phyloP scores from a whole-genome alignment of 1,140 invertebrate genomes.

The Ceratitis capitata region DNA sequence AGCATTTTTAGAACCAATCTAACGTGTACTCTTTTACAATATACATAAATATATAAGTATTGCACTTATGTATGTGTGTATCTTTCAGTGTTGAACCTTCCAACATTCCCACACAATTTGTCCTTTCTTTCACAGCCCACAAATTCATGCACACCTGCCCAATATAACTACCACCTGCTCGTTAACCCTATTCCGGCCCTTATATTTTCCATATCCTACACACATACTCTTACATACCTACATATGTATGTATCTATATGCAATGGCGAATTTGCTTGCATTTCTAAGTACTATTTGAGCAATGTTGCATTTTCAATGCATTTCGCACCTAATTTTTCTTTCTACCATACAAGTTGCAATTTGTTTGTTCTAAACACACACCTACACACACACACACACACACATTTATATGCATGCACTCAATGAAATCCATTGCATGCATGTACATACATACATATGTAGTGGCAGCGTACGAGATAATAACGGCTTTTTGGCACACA shows the following conservation, averaged over 20 bases:
- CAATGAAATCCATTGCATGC: too few relatives aligned
- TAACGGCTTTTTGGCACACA: conserved; percentile 42
- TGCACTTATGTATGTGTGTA: neutral
- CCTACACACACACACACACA: neutral
- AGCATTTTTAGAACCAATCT: neutral
- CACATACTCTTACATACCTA: neutral
- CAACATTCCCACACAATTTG: neutral
- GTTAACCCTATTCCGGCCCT: neutral
- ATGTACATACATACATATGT: too few relatives aligned
- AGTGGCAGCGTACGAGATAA: conserved; percentile 12
- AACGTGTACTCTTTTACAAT: too few relatives aligned
- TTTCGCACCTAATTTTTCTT: conserved; percentile 36
- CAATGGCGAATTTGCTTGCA: neutral
- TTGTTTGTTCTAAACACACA: neutral
- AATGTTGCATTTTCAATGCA: conserved; percentile 31
- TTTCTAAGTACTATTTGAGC: conserved; percentile 5
- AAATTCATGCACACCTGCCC: neutral
- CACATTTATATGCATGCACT: neutral
- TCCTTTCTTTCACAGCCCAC: neutral
- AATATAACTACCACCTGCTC: neutral
- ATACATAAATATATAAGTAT: too few relatives aligned
- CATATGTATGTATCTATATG: neutral
- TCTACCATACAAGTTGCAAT: conserved; percentile 19
- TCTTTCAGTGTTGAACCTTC: neutral
- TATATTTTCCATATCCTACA: neutral